phyloP scores from a whole-genome alignment of 2,888 invertebrate species.

The Scelioninae gen. 1 region DNA sequence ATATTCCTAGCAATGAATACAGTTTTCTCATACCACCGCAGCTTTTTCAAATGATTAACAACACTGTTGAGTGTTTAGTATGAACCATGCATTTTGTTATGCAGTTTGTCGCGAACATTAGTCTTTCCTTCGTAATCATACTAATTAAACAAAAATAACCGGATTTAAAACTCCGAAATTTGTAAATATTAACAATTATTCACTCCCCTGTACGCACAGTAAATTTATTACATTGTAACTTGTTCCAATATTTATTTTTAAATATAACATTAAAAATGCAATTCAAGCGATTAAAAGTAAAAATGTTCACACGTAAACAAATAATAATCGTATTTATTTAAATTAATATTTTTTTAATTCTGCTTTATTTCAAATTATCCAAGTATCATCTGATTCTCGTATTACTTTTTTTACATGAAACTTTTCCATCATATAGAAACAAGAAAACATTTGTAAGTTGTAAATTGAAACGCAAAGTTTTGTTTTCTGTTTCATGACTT shows the following conservation, averaged over 20 bases:
- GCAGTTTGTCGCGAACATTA: neutral
- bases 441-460: neutral
- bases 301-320: no score
- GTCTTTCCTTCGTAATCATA: neutral
- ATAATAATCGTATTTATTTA: no score
- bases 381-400: neutral
- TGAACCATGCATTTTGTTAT: slow-evolving; percentile 10
- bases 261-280: no score
- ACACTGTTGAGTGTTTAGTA: slow-evolving; percentile 17
- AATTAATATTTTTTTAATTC: no score
- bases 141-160: neutral
- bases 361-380: neutral
- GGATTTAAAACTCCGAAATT: neutral
- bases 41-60: slow-evolving; percentile 30
- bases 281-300: no score
- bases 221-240: no score
- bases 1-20: slow-evolving; percentile 26
- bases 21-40: slow-evolving; percentile 10
- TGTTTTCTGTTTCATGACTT: neutral
- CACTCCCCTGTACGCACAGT: neutral
- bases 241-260: no score
- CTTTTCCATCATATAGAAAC: neutral
- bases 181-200: neutral
- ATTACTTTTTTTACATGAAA: neutral
- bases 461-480: neutral